Conservation (phyloP, 2,113 vertebrate genomes). For the Tachysurus vachellii region DNA sequence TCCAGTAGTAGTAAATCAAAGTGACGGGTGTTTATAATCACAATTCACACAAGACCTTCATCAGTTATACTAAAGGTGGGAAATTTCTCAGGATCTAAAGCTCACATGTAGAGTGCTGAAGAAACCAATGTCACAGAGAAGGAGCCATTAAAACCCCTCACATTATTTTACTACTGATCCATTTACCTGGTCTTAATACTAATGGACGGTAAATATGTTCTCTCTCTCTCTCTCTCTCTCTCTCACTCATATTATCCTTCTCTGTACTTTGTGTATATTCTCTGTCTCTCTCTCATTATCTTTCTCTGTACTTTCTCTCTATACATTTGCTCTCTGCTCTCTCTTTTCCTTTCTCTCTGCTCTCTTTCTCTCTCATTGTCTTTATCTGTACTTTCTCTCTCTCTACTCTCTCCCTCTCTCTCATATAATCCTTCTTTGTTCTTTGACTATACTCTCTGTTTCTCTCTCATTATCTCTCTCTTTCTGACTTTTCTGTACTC, state of each 20-base stretch:
- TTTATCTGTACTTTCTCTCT: no score
- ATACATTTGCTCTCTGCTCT: no score
- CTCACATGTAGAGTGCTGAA: neutral
- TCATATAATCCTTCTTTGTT: no score
- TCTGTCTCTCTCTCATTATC: no score
- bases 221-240: neutral
- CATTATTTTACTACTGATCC: neutral
- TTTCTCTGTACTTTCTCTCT: no score
- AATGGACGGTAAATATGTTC: neutral
- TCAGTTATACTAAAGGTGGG: neutral
- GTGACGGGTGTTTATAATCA: neutral
- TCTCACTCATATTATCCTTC: neutral
- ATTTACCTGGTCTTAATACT: neutral
- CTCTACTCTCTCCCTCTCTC: no score
- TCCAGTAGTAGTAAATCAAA: constrained; percentile 2
- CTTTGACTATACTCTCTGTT: no score
- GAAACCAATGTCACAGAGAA: neutral
- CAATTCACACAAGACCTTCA: neutral
- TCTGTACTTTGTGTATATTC: no score
- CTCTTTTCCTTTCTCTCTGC: no score
- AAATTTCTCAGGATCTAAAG: neutral
- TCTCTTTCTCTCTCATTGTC: no score
- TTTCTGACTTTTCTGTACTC: no score
- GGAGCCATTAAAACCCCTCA: neutral
- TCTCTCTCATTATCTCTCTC: no score